phyloP scores from a whole-genome alignment of 2,113 vertebrate species.

The Chionomys nivalis region DNA sequence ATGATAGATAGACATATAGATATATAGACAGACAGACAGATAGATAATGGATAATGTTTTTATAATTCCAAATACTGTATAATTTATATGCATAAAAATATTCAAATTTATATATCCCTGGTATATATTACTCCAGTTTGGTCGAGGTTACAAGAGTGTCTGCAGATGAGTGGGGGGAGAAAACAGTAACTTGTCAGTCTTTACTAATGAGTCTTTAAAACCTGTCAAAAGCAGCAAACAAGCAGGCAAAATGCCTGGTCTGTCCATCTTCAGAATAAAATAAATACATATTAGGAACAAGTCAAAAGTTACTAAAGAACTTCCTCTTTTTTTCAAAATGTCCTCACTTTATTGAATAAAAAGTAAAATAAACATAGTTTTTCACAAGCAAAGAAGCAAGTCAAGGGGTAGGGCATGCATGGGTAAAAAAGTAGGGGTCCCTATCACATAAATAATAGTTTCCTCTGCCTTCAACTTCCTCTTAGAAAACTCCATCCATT shows the following conservation, averaged over 20 bases:
- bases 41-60: not conserved
- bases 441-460: not conserved
- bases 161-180: not conserved
- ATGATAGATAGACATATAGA: not conserved
- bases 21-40: not conserved
- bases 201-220: not conserved
- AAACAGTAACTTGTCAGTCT: slow-evolving; percentile 19
- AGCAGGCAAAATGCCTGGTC: not conserved
- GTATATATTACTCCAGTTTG: not conserved
- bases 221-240: not conserved
- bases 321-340: not conserved
- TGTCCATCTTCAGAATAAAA: not conserved
- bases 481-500: slow-evolving; percentile 15
- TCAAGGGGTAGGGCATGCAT: not conserved
- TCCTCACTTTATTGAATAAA: not conserved
- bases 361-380: not conserved
- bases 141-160: not conserved
- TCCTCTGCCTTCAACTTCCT: not conserved
- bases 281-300: not conserved
- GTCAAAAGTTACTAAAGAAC: not conserved
- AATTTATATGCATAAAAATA: not conserved
- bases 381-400: not conserved
- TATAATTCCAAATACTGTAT: not conserved
- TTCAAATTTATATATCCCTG: not conserved
- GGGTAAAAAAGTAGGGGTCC: not conserved